Conservation (phyloP, 2,888 invertebrate species). For the Hyles lineata region DNA sequence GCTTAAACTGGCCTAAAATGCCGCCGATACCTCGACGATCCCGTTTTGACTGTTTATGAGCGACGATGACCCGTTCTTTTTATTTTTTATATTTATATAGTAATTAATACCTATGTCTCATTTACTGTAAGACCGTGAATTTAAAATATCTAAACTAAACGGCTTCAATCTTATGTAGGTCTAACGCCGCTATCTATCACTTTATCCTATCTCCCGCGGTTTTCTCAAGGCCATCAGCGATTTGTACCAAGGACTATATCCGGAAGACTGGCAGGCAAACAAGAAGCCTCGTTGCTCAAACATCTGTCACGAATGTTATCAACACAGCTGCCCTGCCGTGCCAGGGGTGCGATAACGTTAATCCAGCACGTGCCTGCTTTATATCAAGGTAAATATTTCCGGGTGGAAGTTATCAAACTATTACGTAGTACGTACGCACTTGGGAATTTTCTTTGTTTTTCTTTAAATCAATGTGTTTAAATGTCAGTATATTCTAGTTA, state of each 20-base stretch:
- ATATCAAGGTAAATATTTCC: constrained; percentile 5
- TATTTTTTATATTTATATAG: too few relatives aligned
- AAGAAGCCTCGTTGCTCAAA: neutral
- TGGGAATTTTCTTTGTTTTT: neutral
- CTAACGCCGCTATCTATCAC: too few relatives aligned
- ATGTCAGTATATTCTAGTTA: neutral
- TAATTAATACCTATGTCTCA: too few relatives aligned
- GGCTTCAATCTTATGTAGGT: too few relatives aligned
- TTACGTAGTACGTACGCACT: neutral
- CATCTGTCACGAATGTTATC: constrained; percentile 6
- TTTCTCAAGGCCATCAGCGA: too few relatives aligned
- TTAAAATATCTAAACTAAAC: too few relatives aligned
- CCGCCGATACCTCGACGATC: too few relatives aligned
- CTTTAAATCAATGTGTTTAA: neutral
- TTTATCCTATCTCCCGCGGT: too few relatives aligned
- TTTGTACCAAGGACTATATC: neutral
- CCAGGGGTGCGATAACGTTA: neutral
- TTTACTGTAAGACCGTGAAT: too few relatives aligned
- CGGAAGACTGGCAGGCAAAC: constrained; percentile 2
- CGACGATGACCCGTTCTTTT: too few relatives aligned
- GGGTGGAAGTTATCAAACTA: neutral
- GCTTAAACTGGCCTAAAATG: too few relatives aligned
- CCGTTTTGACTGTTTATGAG: too few relatives aligned
- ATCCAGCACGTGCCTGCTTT: neutral
- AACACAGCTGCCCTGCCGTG: neutral